Evolutionary conservation across 1,140 invertebrate species (phyloP), one percentile per base, ranked within the genome.

Genomic region (Drosophila nikananu): DNA sequence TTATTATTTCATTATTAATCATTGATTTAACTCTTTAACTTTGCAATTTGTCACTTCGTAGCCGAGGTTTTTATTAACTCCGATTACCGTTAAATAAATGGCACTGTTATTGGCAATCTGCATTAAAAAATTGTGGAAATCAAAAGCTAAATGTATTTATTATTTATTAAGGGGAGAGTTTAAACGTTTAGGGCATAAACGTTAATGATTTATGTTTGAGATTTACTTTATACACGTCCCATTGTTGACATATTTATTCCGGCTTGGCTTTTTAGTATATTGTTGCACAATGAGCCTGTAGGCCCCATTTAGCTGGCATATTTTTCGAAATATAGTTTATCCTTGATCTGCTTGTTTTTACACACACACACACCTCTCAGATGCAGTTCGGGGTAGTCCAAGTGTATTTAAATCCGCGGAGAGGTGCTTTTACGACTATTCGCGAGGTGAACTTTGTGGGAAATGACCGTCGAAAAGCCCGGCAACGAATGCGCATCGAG

Each of bases 391-490:
- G 19, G 32, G 13, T n/a, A 25, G 25, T 39, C 23, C 30, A 39
- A 61, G 21, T 21, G 32, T 21, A 63, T 64, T 30, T 35, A 42
- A 19, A 35, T 49, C 21, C 60, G 67, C 35, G 62, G 73, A 49
- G 37, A 55, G 64, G 30, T 39, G 37, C n/a, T 44, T 73, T 51
- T 54, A 35, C 51, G 44, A 64, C 61, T 48, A 46, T 55, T 71
- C 68, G 39, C 42, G 48, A 48, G 51, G 61, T 41, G 27, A 75
- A 35, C 71, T 61, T 67, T 30, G 57, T 32, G 63, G 49, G 48
- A 80, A 80, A 73, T 79, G 76, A 65, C 66, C 66, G 44, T 71
- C 68, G 64, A 30, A 57, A 71, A 41, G 73, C 49, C 66, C 61
- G 54, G 64, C 77, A 55, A 61, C 42, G 58, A 73, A 54, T 44